Evolutionary conservation across 37 sponge, comb jelly and placozoan species (phyloP).

Genomic region (Cliona cf. orientalis): DNA sequence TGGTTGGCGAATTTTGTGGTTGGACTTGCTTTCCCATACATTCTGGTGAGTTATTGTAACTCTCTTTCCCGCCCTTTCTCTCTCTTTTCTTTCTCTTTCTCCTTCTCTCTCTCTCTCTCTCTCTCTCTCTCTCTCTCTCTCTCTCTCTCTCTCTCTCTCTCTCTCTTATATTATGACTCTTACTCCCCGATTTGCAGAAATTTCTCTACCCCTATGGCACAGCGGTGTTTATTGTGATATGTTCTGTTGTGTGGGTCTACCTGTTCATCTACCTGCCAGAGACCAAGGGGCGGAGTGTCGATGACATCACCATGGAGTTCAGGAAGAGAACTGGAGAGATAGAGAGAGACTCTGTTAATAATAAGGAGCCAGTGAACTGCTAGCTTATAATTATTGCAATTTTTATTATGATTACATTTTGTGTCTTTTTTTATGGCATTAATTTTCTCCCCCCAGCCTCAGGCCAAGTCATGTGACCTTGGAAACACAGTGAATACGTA

Average conservation of each 20-base stretch:
- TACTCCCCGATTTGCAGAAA: conserved; percentile 20
- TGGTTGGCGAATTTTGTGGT: conserved; percentile 57
- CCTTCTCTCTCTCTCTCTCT: background rate
- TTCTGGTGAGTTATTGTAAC: conserved; percentile 64
- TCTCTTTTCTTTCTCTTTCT: no score
- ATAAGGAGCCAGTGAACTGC: no score
- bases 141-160: conserved; percentile 2
- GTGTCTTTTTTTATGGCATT: no score
- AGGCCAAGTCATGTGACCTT: no score
- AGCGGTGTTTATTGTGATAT: conserved; percentile 32
- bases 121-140: background rate
- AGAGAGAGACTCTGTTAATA: no score
- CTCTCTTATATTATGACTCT: background rate
- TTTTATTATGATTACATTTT: no score
- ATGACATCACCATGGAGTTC: conserved; percentile 31
- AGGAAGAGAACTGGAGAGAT: no score
- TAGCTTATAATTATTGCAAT: no score
- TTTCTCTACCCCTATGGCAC: conserved; percentile 59
- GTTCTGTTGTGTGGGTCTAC: conserved; percentile 38
- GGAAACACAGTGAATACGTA: no score
- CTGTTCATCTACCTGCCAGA: conserved; percentile 53
- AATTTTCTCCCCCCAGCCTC: no score
- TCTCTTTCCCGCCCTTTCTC: no score
- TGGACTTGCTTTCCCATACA: conserved; percentile 43
- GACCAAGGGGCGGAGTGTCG: conserved; percentile 65